Evolutionary conservation across 92 coral and sea anemone species (phyloP), one percentile per base, ranked within the genome.

Genomic region (Parazoanthus swiftii): DNA sequence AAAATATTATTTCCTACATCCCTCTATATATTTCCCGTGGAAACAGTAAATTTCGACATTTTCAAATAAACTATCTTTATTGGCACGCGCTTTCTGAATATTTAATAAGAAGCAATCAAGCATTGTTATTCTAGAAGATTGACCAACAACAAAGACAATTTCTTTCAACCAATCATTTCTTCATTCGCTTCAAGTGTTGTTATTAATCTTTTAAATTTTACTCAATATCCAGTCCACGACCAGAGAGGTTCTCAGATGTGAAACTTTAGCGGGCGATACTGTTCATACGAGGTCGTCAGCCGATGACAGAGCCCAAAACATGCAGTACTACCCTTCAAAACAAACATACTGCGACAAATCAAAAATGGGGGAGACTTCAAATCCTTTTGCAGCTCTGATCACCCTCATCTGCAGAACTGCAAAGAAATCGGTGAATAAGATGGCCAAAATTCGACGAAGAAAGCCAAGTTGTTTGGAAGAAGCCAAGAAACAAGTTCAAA

Each of bases 391-490:
- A 13, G 59, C 94, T 23, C 91, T 95, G 33, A 72, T 95, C 14
- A 90, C 95, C 1, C 92, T 95, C 8, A 95, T 95, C 36, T 95
- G 95, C 81, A 92, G 95, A 50, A 95, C 98, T 37, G 98, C 98
- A 7, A 95, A 93, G 56, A 91, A 91, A 68, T 95, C 98, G 26
- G 98, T 93, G 18, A 95, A 92, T 76, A 95, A 82, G 79, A 93
- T 95, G 44, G 93, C 96, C 38, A 93, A 89, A 85, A 95, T 95
- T 71, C 89, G 98, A 35, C 90, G 91, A 88, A 89, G 89, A 73
- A 91, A 89, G 37, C 72, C 51, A 3, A 86, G 93, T 8, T 63
- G 21, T 25, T 80, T 51, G 8, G 94, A 91, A 15, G 87, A 84
- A 26, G 26, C 78, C 10, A 84, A 72, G 67, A 84, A 84, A 72